These are phyloP conservation scores for Ptychoptera contaminata DNA, from an alignment of 2,888 invertebrate species.

Conservation along the genomic window DNA sequence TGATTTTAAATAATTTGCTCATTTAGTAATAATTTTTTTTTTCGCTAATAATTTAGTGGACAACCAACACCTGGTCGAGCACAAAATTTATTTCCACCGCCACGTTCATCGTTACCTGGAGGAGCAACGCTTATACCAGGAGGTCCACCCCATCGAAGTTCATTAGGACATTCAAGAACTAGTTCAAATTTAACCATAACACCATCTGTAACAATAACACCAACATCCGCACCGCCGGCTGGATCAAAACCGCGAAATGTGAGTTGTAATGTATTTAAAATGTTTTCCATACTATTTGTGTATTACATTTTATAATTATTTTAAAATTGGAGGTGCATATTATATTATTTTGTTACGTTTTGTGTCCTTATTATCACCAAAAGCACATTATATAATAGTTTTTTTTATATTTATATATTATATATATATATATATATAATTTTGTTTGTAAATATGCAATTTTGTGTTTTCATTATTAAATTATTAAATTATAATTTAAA, in stretches of 20 bases:
- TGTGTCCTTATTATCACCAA: not conserved
- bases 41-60: conserved; percentile 14
- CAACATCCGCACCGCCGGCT: conserved; percentile 50
- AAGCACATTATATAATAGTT: not conserved
- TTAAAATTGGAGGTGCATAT: too few species aligned
- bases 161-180: conserved; percentile 25
- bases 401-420: not conserved
- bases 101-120: conserved; percentile 37
- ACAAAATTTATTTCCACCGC: conserved; percentile 24
- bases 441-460: too few species aligned
- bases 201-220: conserved; percentile 60
- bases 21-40: conserved; percentile 7
- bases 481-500: not conserved
- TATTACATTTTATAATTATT: not conserved
- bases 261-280: conserved; percentile 30
- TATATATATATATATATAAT: not conserved
- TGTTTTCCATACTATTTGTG: conserved; percentile 12
- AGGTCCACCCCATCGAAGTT: conserved; percentile 17
- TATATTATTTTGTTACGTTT: not conserved
- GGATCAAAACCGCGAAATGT: conserved; percentile 33
- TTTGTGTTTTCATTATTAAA: not conserved
- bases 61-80: conserved; percentile 16
- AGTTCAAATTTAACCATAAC: conserved; percentile 39
- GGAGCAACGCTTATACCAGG: conserved; percentile 46
- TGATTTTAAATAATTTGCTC: not conserved